A percentile compares a stretch with the other conserved stretches of the same genome.
Evolutionary conservation across 1,140 invertebrate genomes (phyloP).

Genomic region (Dendrolimus punctatus): DNA sequence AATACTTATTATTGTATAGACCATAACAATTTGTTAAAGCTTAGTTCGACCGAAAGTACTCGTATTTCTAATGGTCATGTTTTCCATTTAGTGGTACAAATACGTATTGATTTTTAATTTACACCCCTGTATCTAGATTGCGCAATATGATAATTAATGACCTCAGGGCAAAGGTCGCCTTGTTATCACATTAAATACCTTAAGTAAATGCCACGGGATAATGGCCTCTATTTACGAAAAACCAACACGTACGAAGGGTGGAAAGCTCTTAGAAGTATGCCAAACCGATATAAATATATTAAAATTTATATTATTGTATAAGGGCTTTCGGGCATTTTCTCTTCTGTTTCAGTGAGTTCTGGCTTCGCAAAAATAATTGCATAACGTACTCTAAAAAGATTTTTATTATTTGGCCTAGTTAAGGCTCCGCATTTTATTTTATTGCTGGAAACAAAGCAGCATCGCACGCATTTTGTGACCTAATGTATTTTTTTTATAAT

Average conservation of each 20-base stretch:
- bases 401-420: too few relatives aligned
- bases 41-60: too few relatives aligned
- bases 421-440: too few relatives aligned
- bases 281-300: neutral
- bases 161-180: conserved; percentile 32
- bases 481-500: too few relatives aligned
- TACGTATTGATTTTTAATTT: conserved; percentile 44
- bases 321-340: neutral
- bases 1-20: too few relatives aligned
- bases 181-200: conserved; percentile 41
- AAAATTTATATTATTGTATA: neutral
- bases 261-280: conserved; percentile 11
- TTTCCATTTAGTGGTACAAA: conserved; percentile 2
- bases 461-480: too few relatives aligned
- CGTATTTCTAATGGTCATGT: neutral
- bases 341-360: too few relatives aligned
- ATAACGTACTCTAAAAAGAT: too few relatives aligned
- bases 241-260: conserved; percentile 25
- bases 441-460: too few relatives aligned
- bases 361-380: too few relatives aligned
- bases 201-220: conserved; percentile 38
- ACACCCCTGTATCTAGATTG: conserved; percentile 44
- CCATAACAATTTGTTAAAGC: too few relatives aligned
- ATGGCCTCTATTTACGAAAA: conserved; percentile 44
- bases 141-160: conserved; percentile 56